Percentiles rank a stretch among this genome's conserved stretches.
phyloP scores from a whole-genome alignment of 2,797 vertebrate species.

The Avahi laniger region DNA sequence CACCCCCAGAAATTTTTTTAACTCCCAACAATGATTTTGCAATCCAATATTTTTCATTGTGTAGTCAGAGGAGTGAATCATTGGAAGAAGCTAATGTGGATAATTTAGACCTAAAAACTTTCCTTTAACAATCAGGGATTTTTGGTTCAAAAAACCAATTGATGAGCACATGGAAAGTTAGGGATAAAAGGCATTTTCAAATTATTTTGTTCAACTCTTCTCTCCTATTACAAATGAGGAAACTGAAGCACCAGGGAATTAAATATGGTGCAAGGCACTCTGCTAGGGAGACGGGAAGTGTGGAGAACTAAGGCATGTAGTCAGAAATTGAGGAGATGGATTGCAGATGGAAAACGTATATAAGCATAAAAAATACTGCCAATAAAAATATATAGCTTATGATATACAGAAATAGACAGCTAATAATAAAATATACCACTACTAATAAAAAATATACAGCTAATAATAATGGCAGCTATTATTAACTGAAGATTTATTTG shows the following conservation, averaged over 20 bases:
- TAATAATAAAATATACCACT: background rate
- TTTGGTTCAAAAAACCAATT: background rate
- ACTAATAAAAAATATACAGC: background rate
- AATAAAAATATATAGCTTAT: background rate
- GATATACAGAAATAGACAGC: background rate
- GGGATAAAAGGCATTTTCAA: background rate
- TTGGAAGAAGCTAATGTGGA: background rate
- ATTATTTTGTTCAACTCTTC: background rate
- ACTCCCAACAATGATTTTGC: slow-evolving; percentile 8
- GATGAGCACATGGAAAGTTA: background rate
- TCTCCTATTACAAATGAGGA: background rate
- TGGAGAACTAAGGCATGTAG: background rate
- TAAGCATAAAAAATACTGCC: background rate
- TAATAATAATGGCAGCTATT: background rate
- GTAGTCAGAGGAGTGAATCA: background rate
- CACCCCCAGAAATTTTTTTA: background rate
- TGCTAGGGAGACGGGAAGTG: background rate
- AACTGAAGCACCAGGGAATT: slow-evolving; percentile 10
- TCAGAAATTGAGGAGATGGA: background rate
- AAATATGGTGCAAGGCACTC: background rate
- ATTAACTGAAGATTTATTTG: background rate
- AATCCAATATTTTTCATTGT: background rate
- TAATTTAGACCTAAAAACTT: background rate
- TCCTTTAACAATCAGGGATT: background rate
- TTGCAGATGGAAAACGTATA: background rate